phyloP scores from a whole-genome alignment of 1,140 invertebrate genomes.

The Halotydeus destructor region DNA sequence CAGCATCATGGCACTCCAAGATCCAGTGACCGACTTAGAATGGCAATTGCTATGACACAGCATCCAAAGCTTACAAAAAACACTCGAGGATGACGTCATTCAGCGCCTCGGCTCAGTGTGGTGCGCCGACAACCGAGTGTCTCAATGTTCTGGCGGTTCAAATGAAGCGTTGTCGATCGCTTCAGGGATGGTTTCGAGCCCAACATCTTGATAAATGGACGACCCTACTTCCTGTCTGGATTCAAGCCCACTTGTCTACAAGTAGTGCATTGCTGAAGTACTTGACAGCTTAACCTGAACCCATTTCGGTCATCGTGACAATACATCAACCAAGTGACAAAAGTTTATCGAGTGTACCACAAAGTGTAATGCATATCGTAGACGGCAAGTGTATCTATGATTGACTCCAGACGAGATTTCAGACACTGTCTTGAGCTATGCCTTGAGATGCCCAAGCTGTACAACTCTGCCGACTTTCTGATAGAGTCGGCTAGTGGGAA shows the following conservation, averaged over 20 bases:
- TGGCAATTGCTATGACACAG: too few relatives aligned
- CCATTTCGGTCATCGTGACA: slow-evolving; percentile 7
- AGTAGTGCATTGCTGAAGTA: slow-evolving; percentile 1
- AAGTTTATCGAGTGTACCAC: slow-evolving; percentile 6
- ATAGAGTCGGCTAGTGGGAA: slow-evolving; percentile 5
- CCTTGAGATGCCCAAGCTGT: slow-evolving; percentile 2
- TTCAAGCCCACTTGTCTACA: slow-evolving; percentile 1
- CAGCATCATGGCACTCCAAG: too few relatives aligned
- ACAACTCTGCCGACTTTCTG: slow-evolving; percentile 10
- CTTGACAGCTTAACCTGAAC: neutral
- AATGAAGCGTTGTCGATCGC: slow-evolving; percentile 9
- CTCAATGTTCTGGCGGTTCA: slow-evolving; percentile 4
- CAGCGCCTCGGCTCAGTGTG: slow-evolving; percentile 1
- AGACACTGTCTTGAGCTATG: neutral
- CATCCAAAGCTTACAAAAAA: neutral
- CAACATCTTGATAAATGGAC: slow-evolving; percentile 6
- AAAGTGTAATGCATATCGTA: slow-evolving; percentile 1
- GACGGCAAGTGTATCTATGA: slow-evolving; percentile 6
- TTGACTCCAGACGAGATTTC: slow-evolving; percentile 2
- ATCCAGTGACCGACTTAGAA: too few relatives aligned
- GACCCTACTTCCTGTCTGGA: slow-evolving; percentile 11
- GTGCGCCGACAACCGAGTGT: slow-evolving; percentile 3
- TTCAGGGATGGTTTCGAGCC: slow-evolving; percentile 5
- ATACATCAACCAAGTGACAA: slow-evolving; percentile 10
- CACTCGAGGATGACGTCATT: neutral